phyloP scores from a whole-genome alignment of 2,113 vertebrate species.

The Gnathonemus longibarbis region DNA sequence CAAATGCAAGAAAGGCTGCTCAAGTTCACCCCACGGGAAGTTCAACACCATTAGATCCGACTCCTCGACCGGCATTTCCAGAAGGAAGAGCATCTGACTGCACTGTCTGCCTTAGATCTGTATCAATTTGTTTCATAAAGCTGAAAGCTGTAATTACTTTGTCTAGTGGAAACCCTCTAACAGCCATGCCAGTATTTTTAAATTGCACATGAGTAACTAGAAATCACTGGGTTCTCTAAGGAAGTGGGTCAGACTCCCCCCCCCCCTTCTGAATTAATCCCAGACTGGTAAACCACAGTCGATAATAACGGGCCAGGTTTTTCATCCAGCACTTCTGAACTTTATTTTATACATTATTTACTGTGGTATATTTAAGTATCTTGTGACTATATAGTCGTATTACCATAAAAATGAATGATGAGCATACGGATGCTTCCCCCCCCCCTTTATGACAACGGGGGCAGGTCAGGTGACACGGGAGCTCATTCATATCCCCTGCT shows the following conservation, averaged over 20 bases:
- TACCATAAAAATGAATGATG: neutral
- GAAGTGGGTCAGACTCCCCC: neutral
- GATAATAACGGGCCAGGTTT: neutral
- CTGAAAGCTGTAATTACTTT: constrained; percentile 45
- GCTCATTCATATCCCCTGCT: neutral
- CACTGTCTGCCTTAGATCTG: constrained; percentile 18
- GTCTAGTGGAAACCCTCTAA: constrained; percentile 44
- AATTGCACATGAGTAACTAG: constrained; percentile 19
- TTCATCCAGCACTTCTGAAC: neutral
- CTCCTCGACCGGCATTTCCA: neutral
- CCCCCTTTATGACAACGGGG: neutral
- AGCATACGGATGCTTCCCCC: neutral
- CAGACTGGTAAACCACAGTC: constrained; percentile 22
- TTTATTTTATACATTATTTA: neutral
- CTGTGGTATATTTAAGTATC: neutral
- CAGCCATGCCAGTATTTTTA: constrained; percentile 8
- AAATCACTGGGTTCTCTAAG: constrained; percentile 21
- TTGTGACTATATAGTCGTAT: neutral
- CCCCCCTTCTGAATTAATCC: neutral
- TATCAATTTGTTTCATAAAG: constrained; percentile 28
- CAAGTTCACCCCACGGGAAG: neutral
- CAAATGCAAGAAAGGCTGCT: neutral
- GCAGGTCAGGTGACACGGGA: neutral
- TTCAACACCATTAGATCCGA: neutral
- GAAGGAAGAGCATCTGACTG: neutral